Evolutionary conservation across 2,888 invertebrate genomes (phyloP).

Genomic region (Synergus japonicus): DNA sequence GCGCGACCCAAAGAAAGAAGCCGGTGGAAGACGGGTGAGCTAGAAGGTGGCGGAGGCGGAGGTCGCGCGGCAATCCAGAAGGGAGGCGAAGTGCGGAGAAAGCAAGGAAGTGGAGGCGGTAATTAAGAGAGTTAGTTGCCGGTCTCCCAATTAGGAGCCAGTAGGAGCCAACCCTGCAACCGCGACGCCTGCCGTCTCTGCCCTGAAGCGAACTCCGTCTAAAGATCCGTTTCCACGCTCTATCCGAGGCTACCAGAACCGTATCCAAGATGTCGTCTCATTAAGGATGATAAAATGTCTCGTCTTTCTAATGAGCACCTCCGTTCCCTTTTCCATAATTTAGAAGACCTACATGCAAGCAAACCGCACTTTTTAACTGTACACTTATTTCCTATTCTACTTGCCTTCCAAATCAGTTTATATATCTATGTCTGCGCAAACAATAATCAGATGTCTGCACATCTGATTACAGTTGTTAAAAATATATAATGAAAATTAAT

Average conservation of each 20-base stretch:
- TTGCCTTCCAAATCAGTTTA: neutral
- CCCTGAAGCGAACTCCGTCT: constrained; percentile 67
- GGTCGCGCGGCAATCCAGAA: constrained; percentile 53
- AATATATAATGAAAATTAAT: too few relatives aligned
- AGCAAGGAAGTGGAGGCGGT: constrained; percentile 75
- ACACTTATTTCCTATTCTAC: neutral
- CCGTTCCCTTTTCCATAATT: constrained; percentile 16
- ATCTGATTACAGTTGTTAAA: too few relatives aligned
- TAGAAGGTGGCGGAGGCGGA: constrained; percentile 51
- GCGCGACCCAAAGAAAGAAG: constrained; percentile 50
- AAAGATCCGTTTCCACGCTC: constrained; percentile 59
- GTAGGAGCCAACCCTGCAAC: constrained; percentile 65
- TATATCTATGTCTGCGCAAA: too few relatives aligned
- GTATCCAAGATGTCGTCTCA: constrained; percentile 35
- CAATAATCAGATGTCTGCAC: too few relatives aligned
- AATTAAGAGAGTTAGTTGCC: constrained; percentile 80
- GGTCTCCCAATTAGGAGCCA: constrained; percentile 77
- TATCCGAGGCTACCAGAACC: constrained; percentile 22
- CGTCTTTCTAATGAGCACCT: constrained; percentile 37
- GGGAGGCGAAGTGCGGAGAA: constrained; percentile 56
- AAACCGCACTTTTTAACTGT: neutral
- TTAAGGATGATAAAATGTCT: constrained; percentile 41
- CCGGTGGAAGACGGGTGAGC: constrained; percentile 53
- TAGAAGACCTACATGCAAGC: neutral
- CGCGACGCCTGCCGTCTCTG: constrained; percentile 57